Evolutionary conservation across 2,888 invertebrate species (phyloP), one percentile per base, ranked within the genome.

Genomic region (Aelia acuminata): DNA sequence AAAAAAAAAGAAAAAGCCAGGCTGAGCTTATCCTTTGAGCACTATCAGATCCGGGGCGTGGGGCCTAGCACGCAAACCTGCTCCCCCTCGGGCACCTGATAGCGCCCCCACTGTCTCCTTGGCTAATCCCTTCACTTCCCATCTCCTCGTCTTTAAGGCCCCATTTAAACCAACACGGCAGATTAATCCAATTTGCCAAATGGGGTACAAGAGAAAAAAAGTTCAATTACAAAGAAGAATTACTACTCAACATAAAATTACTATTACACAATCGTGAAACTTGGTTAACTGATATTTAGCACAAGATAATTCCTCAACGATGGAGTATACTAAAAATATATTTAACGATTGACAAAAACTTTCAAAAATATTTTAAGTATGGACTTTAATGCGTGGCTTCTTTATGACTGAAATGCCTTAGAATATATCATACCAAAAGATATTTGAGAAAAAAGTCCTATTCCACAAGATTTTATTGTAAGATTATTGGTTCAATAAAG

Each of bases 101-200:
- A 80, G 22, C 11, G 43, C 43, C 43, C 80, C 0, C 39, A n/a
- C 11, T 80, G 80, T 80, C 80, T 80, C 43, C 43, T 80, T 43
- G 43, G 13, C 10, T 80, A 80, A 80, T 80, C 80, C 80, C 80
- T 80, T 47, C 80, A 39, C 80, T n/a, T 43, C 80, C 80, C 43
- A 35, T 70, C 63, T 31, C 63, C 20, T 35, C 35, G 57, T 35
- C 63, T 80, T n/a, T 80, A 80, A 80, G n/a, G 43, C 39, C n/a
- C 80, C 11, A 5, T 43, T n/a, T 47, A 43, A 80, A n/a, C 43
- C 31, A n/a, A 22, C 3, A 43, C 11, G 22, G 22, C 1, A 22
- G n/a, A 80, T 80, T 80, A 80, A n/a, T 80, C 39, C 80, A 43
- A 80, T 80, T 80, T 43, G 43, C 80, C 43, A 47, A 80, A 80